Evolutionary conservation across 2,113 vertebrate genomes (phyloP).

Genomic region (Bothrops jararaca): DNA sequence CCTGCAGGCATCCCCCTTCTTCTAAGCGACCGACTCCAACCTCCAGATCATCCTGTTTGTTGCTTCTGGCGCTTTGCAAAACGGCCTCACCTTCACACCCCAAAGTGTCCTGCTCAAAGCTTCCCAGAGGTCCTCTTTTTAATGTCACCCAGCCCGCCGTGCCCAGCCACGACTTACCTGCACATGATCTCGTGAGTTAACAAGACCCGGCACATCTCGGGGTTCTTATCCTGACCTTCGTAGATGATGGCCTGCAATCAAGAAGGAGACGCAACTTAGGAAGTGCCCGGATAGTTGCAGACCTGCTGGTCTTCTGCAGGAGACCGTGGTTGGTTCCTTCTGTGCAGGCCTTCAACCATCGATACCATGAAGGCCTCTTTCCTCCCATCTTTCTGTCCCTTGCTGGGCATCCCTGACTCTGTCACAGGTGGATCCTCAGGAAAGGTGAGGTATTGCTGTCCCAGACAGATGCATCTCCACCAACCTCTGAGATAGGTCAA

Average conservation of each 20-base stretch:
- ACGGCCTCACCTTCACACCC: not conserved
- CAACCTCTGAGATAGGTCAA: not conserved
- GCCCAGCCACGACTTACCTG: conserved; percentile 71
- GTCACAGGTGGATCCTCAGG: not conserved
- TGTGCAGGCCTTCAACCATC: not conserved
- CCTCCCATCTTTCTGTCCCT: not conserved
- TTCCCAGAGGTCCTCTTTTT: no score
- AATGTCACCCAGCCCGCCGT: rapidly evolving
- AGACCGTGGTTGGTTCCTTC: not conserved
- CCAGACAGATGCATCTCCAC: not conserved
- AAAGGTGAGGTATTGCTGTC: not conserved
- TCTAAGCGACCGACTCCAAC: no score
- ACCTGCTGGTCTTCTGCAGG: not conserved
- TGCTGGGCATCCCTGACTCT: not conserved
- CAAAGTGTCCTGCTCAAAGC: not conserved
- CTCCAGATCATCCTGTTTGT: not conserved
- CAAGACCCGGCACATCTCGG: conserved; percentile 94
- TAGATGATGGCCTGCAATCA: conserved; percentile 85
- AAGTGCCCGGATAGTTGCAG: not conserved
- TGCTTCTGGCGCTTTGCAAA: not conserved
- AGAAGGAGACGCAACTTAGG: not conserved
- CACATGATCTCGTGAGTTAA: conserved; percentile 96
- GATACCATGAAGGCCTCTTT: not conserved
- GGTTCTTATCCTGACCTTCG: conserved; percentile 96
- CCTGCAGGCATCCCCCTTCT: not conserved